Base-by-base conservation (phyloP, 1,140 invertebrate species). In the Drosophila tropicalis region DNA sequence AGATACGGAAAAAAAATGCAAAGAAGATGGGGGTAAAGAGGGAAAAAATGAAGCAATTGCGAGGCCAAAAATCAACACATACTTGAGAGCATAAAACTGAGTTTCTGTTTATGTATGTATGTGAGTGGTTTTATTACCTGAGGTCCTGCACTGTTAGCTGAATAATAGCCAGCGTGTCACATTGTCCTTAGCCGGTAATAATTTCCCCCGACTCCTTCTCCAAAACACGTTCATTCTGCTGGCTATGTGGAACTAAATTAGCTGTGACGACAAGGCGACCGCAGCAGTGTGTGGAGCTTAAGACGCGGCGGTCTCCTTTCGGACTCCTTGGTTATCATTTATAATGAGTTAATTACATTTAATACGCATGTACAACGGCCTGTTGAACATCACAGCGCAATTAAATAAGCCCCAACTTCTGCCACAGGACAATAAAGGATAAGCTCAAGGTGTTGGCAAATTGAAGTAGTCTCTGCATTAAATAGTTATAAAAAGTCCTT, bases 271-370 rank as follows among this genome's bases (percentile, higher is more conserved):
- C 65, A 79, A 66, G 51, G 41, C 61, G 67, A 51, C 40, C 34
- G 32, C 25, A 36, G 25, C 19, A 29, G 58, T 57, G 32, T 12
- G 19, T 19, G 32, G 10, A 39, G 40, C 55, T 40, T 56, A 51
- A 19, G 51, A 34, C 41, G 47, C 51, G 74, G 76, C 83, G 79
- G 72, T 60, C 55, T 57, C 73, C 65, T 67, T 51, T 75, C 70
- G 9, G 66, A 69, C 63, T 79, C 78, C 67, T 44, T 67, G 81
- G 83, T 87, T 87, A 87, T 87, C 83, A 87, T 87, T 87, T 87
- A 87, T 87, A 87, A 87, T 89, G 83, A 87, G 83, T 87, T 87
- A 87, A 87, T 87, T 87, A 87, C 83, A 80, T 87, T 87, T 89
- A 87, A 87, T 87, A 87, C 84, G 80, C 84, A 87, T 87, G 83